Conservation (phyloP, 2,888 invertebrate genomes). For the Drosophila algonquin region DNA sequence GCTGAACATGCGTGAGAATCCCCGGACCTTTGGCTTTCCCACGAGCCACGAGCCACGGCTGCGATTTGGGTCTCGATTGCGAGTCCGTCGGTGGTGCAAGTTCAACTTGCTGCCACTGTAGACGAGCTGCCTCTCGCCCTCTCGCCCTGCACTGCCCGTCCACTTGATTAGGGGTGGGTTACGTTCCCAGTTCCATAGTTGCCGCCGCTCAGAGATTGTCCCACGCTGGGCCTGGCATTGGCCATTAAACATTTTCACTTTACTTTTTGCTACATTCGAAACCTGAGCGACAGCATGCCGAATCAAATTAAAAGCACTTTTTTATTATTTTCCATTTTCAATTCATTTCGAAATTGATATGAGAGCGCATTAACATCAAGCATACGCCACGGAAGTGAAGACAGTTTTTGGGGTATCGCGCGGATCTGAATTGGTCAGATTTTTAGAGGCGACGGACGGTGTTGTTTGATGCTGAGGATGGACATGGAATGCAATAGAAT, state of each 20-base stretch:
- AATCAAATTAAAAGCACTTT: constrained; percentile 65
- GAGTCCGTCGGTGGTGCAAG: constrained; percentile 36
- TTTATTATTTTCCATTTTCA: constrained; percentile 56
- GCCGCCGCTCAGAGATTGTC: constrained; percentile 25
- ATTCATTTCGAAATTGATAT: constrained; percentile 57
- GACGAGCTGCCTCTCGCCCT: constrained; percentile 2
- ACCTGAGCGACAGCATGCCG: constrained; percentile 53
- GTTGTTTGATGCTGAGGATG: not conserved
- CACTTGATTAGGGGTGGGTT: constrained; percentile 43
- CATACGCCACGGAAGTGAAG: constrained; percentile 39
- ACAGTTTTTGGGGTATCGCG: not conserved
- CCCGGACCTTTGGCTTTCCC: constrained; percentile 82
- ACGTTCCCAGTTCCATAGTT: not conserved
- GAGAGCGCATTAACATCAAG: constrained; percentile 16
- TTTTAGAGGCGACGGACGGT: not conserved
- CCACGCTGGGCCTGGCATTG: constrained; percentile 40
- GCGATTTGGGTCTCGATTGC: constrained; percentile 34
- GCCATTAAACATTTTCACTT: constrained; percentile 42
- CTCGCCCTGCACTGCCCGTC: constrained; percentile 12
- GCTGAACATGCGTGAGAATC: constrained; percentile 84
- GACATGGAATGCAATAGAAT: not conserved
- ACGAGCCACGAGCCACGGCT: constrained; percentile 66
- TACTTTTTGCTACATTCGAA: constrained; percentile 43
- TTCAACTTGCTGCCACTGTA: constrained; percentile 21
- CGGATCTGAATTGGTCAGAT: not conserved